A percentile compares a stretch with the other conserved stretches of the same genome.
These are phyloP conservation scores for Triops cancriformis DNA, from an alignment of 1,140 invertebrate genomes.

Conservation along the genomic window DNA sequence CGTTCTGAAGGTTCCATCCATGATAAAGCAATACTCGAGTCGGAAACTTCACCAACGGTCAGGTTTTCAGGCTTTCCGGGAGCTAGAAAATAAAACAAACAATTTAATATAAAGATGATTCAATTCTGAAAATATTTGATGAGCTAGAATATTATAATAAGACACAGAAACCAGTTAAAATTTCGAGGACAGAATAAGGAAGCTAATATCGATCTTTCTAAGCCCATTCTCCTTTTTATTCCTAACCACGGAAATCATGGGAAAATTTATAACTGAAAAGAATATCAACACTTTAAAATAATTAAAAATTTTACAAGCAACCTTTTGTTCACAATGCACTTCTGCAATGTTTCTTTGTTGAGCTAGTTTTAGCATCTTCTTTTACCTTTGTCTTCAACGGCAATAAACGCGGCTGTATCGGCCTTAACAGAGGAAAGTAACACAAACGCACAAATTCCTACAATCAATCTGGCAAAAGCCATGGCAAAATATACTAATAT, in stretches of 20 bases:
- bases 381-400: not conserved
- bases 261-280: too few species aligned
- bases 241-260: too few species aligned
- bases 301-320: not conserved
- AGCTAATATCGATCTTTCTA: too few species aligned
- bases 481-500: not conserved
- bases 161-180: too few species aligned
- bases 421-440: not conserved
- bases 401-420: not conserved
- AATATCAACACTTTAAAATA: not conserved
- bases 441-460: not conserved
- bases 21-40: slow-evolving; percentile 63
- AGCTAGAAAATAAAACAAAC: slow-evolving; percentile 47
- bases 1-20: slow-evolving; percentile 66
- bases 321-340: not conserved
- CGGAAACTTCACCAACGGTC: slow-evolving; percentile 60
- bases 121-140: too few species aligned
- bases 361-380: not conserved
- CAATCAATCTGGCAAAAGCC: not conserved
- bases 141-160: too few species aligned
- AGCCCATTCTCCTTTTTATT: too few species aligned
- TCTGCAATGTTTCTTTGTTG: not conserved
- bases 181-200: too few species aligned
- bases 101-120: too few species aligned
- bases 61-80: slow-evolving; percentile 73